A percentile compares a stretch with the other conserved stretches of the same genome.
Evolutionary conservation across 2,888 invertebrate genomes (phyloP).

Genomic region (Altica lythri): DNA sequence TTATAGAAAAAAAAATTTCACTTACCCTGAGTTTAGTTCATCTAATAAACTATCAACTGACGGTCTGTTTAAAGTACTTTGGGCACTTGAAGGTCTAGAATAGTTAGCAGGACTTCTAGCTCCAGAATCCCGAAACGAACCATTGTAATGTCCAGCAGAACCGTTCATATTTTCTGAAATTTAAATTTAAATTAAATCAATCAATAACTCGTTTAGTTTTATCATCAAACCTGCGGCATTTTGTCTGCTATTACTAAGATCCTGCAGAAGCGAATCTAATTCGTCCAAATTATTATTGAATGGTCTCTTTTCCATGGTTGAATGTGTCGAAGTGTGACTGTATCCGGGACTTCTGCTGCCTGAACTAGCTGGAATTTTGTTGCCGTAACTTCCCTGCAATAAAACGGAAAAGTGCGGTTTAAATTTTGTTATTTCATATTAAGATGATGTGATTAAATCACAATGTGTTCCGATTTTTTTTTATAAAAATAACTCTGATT

Average conservation of each 20-base stretch:
- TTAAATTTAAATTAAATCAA: too few species aligned
- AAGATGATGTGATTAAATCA: too few species aligned
- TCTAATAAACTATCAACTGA: constrained; percentile 89
- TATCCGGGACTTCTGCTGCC: constrained; percentile 39
- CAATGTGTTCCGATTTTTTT: too few species aligned
- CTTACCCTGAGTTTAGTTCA: constrained; percentile 82
- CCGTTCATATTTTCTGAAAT: constrained; percentile 53
- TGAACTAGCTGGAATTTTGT: constrained; percentile 50
- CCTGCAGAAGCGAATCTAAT: constrained; percentile 87
- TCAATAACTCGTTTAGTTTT: too few species aligned
- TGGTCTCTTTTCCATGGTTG: constrained; percentile 39
- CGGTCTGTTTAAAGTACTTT: constrained; percentile 64
- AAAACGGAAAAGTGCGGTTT: constrained; percentile 14
- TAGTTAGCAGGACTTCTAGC: constrained; percentile 52
- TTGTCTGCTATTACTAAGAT: constrained; percentile 85
- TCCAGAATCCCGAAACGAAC: constrained; percentile 49
- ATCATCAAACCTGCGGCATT: too few species aligned
- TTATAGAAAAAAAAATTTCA: too few species aligned
- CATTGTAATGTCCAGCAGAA: constrained; percentile 42
- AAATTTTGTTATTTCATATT: too few species aligned
- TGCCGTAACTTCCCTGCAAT: constrained; percentile 54
- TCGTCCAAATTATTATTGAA: constrained; percentile 81
- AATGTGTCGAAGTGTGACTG: constrained; percentile 29
- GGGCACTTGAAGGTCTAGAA: constrained; percentile 54
- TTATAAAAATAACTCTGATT: too few species aligned